Evolutionary conservation across 2,888 invertebrate species (phyloP).

Genomic region (Cylindroiulus punctatus): DNA sequence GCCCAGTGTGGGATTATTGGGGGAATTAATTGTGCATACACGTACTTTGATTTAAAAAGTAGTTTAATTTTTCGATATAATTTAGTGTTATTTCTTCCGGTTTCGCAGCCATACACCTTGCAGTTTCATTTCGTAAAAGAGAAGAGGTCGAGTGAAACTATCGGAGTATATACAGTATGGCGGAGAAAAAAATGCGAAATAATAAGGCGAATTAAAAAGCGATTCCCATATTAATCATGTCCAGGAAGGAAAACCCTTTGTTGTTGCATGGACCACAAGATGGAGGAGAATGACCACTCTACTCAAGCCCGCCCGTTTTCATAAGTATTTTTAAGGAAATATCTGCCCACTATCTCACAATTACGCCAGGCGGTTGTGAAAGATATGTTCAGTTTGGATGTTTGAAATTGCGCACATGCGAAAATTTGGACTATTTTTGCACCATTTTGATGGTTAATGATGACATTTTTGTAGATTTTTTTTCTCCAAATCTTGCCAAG

Average conservation of each 20-base stretch:
- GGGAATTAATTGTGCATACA: background rate
- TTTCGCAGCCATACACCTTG: background rate
- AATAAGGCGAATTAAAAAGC: constrained; percentile 30
- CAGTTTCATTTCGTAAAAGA: background rate
- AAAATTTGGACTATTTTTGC: too few species aligned
- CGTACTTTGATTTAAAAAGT: background rate
- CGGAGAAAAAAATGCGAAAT: background rate
- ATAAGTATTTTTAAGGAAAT: background rate
- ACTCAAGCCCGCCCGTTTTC: background rate
- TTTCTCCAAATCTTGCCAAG: too few species aligned
- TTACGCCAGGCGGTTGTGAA: background rate
- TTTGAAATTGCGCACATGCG: too few species aligned
- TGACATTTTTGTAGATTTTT: too few species aligned
- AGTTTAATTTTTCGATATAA: background rate
- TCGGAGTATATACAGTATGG: background rate
- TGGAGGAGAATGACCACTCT: constrained; percentile 2
- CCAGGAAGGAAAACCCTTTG: constrained; percentile 1
- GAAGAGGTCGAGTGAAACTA: background rate
- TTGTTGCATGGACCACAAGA: background rate
- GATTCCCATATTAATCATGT: constrained; percentile 37
- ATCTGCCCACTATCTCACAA: constrained; percentile 17
- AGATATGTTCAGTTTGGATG: too few species aligned
- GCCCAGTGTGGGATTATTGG: background rate
- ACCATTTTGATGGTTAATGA: too few species aligned
- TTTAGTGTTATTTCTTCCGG: constrained; percentile 40